Evolutionary conservation across 2,797 vertebrate species (phyloP).

Genomic region (Acipenser transmontanus): DNA sequence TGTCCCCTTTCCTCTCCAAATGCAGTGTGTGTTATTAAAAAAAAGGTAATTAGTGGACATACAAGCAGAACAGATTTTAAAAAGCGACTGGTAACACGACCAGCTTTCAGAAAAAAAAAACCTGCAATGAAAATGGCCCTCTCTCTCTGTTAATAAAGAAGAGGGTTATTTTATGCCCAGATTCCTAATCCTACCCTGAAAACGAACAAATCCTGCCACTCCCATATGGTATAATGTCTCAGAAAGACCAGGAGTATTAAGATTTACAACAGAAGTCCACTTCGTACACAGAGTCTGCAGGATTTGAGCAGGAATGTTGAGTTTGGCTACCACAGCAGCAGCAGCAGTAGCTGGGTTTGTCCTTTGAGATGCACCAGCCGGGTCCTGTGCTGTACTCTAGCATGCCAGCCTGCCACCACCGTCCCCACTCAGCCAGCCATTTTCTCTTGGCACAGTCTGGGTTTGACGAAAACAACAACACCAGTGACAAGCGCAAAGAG

Average conservation of each 20-base stretch:
- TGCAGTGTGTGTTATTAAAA: too few relatives aligned
- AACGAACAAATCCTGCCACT: slow-evolving; percentile 61
- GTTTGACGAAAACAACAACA: not conserved
- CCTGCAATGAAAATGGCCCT: too few relatives aligned
- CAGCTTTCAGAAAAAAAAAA: slow-evolving; percentile 46
- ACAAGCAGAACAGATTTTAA: too few relatives aligned
- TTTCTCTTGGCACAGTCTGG: not conserved
- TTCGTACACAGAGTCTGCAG: slow-evolving; percentile 55
- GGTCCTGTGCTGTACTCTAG: slow-evolving; percentile 30
- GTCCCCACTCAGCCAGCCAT: not conserved
- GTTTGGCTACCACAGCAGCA: slow-evolving; percentile 28
- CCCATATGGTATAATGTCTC: slow-evolving; percentile 61
- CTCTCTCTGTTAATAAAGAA: slow-evolving; percentile 43
- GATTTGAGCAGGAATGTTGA: slow-evolving; percentile 49
- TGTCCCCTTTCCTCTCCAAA: too few relatives aligned
- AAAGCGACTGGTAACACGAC: not conserved
- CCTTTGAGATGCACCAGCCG: slow-evolving; percentile 18
- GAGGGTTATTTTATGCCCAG: slow-evolving; percentile 74
- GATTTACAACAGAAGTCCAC: slow-evolving; percentile 57
- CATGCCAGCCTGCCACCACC: not conserved
- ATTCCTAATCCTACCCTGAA: slow-evolving; percentile 73
- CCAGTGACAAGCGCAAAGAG: not conserved
- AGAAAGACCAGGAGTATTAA: slow-evolving; percentile 54
- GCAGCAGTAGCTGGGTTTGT: too few relatives aligned
- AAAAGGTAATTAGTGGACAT: too few relatives aligned